phyloP scores from a whole-genome alignment of 1,140 invertebrate species.

The Bombus affinis region DNA sequence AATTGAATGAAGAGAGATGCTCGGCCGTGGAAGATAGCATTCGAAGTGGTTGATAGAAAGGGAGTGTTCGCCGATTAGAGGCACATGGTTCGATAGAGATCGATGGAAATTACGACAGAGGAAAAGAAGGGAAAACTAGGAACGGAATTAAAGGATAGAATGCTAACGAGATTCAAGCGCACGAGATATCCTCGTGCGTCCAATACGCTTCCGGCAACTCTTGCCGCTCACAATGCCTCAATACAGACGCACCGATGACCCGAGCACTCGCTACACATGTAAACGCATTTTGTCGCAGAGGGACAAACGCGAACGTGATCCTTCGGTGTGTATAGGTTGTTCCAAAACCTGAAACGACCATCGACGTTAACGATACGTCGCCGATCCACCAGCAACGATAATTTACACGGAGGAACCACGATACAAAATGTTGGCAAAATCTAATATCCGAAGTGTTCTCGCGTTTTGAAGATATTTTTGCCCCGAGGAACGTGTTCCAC shows the following conservation, averaged over 20 bases:
- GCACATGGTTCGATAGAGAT: constrained; percentile 25
- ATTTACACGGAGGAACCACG: background rate
- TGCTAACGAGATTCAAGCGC: constrained; percentile 59
- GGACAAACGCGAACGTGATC: constrained; percentile 33
- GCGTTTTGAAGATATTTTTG: too few species aligned
- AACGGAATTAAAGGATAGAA: constrained; percentile 58
- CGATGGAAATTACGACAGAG: constrained; percentile 7
- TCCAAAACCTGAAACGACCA: background rate
- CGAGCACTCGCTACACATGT: too few species aligned
- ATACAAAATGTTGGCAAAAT: background rate
- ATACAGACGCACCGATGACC: constrained; percentile 26
- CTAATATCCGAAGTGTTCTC: too few species aligned
- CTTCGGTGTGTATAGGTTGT: constrained; percentile 19
- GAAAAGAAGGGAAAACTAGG: constrained; percentile 40
- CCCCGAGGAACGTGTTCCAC: too few species aligned
- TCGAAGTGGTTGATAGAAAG: background rate
- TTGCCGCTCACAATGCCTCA: constrained; percentile 19
- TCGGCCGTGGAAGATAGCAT: background rate
- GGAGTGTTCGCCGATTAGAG: constrained; percentile 11
- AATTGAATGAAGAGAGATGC: background rate
- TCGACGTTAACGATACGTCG: background rate
- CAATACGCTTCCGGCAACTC: constrained; percentile 55
- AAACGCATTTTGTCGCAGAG: constrained; percentile 7
- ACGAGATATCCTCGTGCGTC: constrained; percentile 41
- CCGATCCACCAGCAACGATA: too few species aligned